Evolutionary conservation across 1,140 invertebrate species (phyloP).

Genomic region (Aphaenogaster ashmeadi): DNA sequence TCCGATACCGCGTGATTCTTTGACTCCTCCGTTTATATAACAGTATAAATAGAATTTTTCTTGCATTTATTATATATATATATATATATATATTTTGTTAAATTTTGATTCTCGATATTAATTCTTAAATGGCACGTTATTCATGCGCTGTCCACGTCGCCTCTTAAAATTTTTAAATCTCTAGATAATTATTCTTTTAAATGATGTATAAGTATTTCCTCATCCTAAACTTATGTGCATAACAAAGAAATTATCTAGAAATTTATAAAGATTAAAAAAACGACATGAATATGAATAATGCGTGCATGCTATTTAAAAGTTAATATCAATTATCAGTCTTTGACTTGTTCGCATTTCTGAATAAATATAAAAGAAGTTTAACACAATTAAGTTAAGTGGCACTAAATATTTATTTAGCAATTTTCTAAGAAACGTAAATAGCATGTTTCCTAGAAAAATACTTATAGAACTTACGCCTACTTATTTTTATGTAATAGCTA

Average conservation of each 20-base stretch:
- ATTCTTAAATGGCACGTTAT: not conserved
- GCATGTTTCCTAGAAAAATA: not conserved
- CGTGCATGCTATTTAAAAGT: not conserved
- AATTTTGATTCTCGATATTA: not conserved
- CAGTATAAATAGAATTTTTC: not conserved
- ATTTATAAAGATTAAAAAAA: not conserved
- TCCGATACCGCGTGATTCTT: not conserved
- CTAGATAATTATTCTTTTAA: not conserved
- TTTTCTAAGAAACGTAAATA: not conserved
- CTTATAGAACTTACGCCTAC: not conserved
- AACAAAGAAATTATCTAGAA: not conserved
- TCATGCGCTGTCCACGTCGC: not conserved
- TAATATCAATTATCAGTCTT: not conserved
- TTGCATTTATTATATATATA: not conserved
- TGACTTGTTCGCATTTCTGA: not conserved
- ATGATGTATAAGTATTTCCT: not conserved
- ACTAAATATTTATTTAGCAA: not conserved
- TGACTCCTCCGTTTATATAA: not conserved
- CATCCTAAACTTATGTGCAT: not conserved
- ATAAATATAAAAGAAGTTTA: not conserved
- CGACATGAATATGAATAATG: not conserved
- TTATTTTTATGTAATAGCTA: constrained; percentile 16
- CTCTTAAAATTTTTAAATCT: not conserved
- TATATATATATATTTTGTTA: not conserved
- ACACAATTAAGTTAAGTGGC: not conserved